A percentile compares a stretch with the other conserved stretches of the same genome.
Conservation (phyloP, 2,113 vertebrate genomes). For the Pseudorhombus dupliciocellatus region DNA sequence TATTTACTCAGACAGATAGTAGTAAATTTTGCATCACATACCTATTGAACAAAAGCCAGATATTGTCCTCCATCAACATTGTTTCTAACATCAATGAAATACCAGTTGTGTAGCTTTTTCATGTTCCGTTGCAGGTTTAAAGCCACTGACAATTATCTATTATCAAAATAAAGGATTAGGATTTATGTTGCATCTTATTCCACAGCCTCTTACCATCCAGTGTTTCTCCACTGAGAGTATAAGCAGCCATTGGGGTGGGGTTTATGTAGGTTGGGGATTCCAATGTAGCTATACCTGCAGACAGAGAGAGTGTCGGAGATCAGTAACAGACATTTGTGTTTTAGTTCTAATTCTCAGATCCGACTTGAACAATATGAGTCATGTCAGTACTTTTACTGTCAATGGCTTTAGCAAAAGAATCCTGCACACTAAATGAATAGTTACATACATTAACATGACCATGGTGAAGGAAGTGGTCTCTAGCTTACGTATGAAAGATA, state of each 20-base stretch:
- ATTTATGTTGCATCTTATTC: background rate
- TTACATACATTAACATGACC: background rate
- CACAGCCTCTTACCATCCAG: slow-evolving; percentile 84
- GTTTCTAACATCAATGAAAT: background rate
- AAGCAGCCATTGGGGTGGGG: slow-evolving; percentile 74
- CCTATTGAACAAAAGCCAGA: background rate
- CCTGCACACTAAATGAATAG: background rate
- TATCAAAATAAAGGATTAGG: background rate
- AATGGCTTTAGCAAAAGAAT: background rate
- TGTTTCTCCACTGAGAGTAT: slow-evolving; percentile 76
- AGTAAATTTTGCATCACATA: background rate
- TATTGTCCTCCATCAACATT: background rate
- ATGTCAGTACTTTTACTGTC: background rate
- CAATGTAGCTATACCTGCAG: slow-evolving; percentile 49
- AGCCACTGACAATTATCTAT: background rate
- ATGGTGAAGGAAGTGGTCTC: background rate
- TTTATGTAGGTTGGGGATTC: slow-evolving; percentile 71
- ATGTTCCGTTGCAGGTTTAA: background rate
- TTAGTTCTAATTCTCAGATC: background rate
- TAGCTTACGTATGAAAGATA: background rate
- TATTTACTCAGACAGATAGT: too few relatives aligned
- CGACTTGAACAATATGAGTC: background rate
- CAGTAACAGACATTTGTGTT: background rate
- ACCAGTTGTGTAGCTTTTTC: background rate
- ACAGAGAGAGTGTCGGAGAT: background rate